A percentile compares a stretch with the other conserved stretches of the same genome.
Conservation (phyloP, 2,113 vertebrate genomes). For the Hyla sarda region DNA sequence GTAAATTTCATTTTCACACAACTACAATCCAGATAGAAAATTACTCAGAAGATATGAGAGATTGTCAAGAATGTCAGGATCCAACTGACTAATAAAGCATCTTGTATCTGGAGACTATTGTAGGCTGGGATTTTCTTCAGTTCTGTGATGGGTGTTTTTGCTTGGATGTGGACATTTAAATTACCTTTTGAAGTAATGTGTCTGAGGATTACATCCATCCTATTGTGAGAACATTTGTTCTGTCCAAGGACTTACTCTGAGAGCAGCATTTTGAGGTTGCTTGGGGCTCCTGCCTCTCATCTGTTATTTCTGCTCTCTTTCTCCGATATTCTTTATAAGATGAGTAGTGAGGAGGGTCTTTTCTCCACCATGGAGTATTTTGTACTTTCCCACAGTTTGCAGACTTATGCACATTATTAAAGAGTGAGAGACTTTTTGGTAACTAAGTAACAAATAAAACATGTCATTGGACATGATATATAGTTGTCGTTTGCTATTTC, state of each 20-base stretch:
- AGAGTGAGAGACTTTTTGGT: background rate
- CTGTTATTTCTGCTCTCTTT: background rate
- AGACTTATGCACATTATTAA: constrained; percentile 10
- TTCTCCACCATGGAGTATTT: background rate
- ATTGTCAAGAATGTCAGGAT: constrained; percentile 75
- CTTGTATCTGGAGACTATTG: background rate
- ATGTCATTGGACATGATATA: background rate
- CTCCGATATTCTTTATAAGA: background rate
- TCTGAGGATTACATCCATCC: background rate
- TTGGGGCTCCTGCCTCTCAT: background rate
- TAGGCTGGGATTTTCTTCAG: background rate
- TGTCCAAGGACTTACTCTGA: background rate
- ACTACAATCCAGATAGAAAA: constrained; percentile 82
- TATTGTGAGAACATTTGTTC: background rate
- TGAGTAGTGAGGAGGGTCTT: background rate
- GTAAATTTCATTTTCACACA: constrained; percentile 76
- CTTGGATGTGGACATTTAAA: background rate
- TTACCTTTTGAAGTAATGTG: background rate
- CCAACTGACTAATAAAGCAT: constrained; percentile 69
- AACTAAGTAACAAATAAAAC: constrained; percentile 1
- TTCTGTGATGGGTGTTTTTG: background rate
- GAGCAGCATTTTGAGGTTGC: background rate
- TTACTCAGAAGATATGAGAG: constrained; percentile 81
- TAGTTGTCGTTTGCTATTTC: no score
- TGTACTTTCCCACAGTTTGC: background rate